phyloP scores from a whole-genome alignment of 2,888 invertebrate species.

The Orthonychiurus folsomi region DNA sequence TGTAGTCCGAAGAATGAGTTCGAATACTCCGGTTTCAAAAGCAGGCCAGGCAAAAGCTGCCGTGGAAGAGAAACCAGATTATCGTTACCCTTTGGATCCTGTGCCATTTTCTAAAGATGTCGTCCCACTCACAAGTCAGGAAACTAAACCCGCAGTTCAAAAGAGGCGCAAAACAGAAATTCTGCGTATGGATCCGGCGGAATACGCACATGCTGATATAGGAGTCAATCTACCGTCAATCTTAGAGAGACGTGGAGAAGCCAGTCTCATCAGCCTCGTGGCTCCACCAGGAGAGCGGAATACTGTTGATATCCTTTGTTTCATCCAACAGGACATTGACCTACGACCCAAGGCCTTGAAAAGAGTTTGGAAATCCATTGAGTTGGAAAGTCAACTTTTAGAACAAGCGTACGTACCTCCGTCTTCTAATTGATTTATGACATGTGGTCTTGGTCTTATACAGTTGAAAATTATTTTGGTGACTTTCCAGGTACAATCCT shows the following conservation, averaged over 20 bases:
- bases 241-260: slow-evolving; percentile 23
- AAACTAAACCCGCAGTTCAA: no score
- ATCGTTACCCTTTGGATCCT: no score
- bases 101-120: no score
- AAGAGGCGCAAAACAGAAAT: no score
- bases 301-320: slow-evolving; percentile 18
- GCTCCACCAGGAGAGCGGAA: background rate
- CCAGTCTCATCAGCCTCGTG: background rate
- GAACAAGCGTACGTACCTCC: slow-evolving; percentile 28
- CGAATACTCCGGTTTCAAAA: no score
- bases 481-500: slow-evolving; percentile 27
- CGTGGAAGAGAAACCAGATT: no score
- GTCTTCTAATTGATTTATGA: background rate
- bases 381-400: slow-evolving; percentile 18
- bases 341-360: slow-evolving; percentile 20
- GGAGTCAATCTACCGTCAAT: slow-evolving; percentile 13
- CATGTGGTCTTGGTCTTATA: background rate
- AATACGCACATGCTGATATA: slow-evolving; percentile 18
- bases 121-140: no score
- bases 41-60: no score
- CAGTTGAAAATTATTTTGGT: no score
- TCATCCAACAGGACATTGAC: slow-evolving; percentile 28
- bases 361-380: slow-evolving; percentile 16
- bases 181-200: slow-evolving; percentile 29
- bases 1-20: no score